Conservation (phyloP, 2,888 invertebrate genomes). For the Conomelus anceps region DNA sequence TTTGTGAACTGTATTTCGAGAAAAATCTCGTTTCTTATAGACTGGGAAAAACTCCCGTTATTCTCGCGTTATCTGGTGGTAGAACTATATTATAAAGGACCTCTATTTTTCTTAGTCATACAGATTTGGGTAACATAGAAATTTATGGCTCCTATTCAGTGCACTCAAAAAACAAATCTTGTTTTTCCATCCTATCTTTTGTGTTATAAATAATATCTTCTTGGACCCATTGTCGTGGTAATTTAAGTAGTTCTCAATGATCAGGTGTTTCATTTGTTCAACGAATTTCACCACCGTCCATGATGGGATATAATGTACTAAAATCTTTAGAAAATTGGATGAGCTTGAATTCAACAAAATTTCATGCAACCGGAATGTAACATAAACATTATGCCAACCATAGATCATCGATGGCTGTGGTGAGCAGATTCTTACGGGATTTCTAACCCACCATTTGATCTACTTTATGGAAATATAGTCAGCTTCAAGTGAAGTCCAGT, state of each 20-base stretch:
- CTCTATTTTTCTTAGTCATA: neutral
- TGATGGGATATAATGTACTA: too few relatives aligned
- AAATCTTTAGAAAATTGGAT: too few relatives aligned
- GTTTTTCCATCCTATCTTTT: neutral
- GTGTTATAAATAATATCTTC: neutral
- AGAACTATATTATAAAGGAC: neutral
- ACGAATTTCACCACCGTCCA: neutral
- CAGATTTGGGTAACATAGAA: neutral
- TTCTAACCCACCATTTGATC: too few relatives aligned
- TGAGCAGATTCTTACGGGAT: too few relatives aligned
- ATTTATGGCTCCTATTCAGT: neutral
- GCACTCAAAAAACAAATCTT: neutral
- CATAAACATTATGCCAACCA: too few relatives aligned
- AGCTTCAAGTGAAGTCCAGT: too few relatives aligned
- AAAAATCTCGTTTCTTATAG: neutral
- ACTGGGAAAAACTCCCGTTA: neutral
- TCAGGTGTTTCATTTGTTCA: neutral
- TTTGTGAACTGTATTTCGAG: neutral
- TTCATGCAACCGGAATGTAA: too few relatives aligned
- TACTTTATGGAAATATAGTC: too few relatives aligned
- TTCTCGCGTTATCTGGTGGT: neutral
- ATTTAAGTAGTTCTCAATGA: neutral
- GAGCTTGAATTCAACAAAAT: too few relatives aligned
- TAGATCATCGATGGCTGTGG: too few relatives aligned
- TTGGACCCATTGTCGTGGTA: neutral